Evolutionary conservation across 2,888 invertebrate species (phyloP), one percentile per base, ranked within the genome.

Genomic region (Apodemia mormo): DNA sequence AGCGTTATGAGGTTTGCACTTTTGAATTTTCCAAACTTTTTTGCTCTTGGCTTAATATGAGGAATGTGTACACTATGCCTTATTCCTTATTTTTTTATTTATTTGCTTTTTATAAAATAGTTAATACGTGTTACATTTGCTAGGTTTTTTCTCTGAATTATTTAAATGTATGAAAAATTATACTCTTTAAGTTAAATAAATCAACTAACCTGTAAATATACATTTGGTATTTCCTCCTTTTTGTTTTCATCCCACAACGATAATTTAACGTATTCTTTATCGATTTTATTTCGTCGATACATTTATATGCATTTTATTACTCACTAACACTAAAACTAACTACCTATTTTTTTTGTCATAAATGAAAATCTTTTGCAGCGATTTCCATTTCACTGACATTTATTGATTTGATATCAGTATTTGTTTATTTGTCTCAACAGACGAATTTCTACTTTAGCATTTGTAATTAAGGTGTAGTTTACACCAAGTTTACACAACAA

Each of bases 271-370:
- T 87, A 89, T 74, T 84, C 85, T 40, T 73, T 76, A 75, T 81
- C 82, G 74, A 81, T 82, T 79, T 82, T 84, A 77, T 79, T 89
- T 76, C 89, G 82, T 71, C 90, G 90, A 77, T 84, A 85, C 90
- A 90, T 90, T 79, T 83, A 80, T 76, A 74, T 68, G 69, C 70
- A 74, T 70, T 52, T 14, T 64, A 64, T 14, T 64, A 14, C 14
- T 33, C 37, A n/a, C 33, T n/a, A 14, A 33, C 61, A 64, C 33
- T 33, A 64, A 12, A 33, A 33, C 12, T 2, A 14, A 6, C 4
- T 33, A 61, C 6, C 22, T 22, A 22, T 22, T 22, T 22, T 61
- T 52, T 12, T 61, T 12, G 61, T 61, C 61, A 10, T 61, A 61
- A 61, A 14, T 61, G 33, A 12, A 61, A 61, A 61, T 14, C 0